Conservation (phyloP, 2,888 invertebrate species). For the Agonopterix subpropinquella region DNA sequence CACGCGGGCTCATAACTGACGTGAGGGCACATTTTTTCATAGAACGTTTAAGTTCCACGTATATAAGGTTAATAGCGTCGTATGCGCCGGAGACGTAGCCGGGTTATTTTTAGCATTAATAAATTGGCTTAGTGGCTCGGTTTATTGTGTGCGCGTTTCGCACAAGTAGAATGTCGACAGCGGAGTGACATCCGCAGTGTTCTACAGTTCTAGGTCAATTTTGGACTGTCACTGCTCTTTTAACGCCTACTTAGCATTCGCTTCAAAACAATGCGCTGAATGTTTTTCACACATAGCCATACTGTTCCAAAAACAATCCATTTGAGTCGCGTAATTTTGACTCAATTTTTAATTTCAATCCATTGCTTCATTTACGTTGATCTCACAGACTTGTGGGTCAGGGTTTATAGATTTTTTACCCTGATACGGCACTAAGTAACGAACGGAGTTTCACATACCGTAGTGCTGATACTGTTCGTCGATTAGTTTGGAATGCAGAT, state of each 20-base stretch:
- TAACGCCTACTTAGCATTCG: conserved; percentile 25
- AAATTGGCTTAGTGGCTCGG: conserved; percentile 72
- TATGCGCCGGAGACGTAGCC: conserved; percentile 61
- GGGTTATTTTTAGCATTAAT: conserved; percentile 73
- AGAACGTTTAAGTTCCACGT: conserved; percentile 51
- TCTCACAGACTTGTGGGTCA: too few species aligned
- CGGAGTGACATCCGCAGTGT: conserved; percentile 26
- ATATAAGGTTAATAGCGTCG: conserved; percentile 67
- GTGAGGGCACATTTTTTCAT: conserved; percentile 40
- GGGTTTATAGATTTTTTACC: background rate
- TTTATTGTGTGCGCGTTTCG: conserved; percentile 65
- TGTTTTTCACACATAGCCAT: conserved; percentile 8
- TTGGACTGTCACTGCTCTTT: conserved; percentile 32
- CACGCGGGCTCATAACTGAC: conserved; percentile 20
- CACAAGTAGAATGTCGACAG: conserved; percentile 39
- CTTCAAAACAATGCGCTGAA: conserved; percentile 26
- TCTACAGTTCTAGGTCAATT: conserved; percentile 43
- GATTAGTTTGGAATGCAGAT: conserved; percentile 40
- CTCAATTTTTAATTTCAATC: background rate
- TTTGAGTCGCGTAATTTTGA: too few species aligned
- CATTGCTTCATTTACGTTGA: too few species aligned
- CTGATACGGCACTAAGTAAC: background rate
- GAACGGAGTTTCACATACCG: background rate
- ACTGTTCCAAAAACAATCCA: too few species aligned
- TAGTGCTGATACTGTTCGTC: background rate